These are phyloP conservation scores for Anoplophora glabripennis DNA, from an alignment of 1,140 invertebrate genomes.

Conservation along the genomic window DNA sequence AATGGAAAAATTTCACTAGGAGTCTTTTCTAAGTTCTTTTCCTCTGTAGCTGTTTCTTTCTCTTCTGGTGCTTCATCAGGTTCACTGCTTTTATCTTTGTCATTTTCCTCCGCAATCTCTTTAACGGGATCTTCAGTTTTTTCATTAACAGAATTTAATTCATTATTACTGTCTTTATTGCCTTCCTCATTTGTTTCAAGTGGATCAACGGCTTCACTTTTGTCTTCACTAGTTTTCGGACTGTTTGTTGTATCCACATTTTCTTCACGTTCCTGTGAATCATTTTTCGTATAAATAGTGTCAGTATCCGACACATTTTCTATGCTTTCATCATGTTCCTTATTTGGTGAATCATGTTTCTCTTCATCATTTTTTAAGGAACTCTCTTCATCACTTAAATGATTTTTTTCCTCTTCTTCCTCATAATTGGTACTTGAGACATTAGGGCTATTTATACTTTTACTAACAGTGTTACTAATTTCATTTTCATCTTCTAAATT, in stretches of 20 bases:
- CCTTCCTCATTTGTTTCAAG: neutral
- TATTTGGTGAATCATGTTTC: neutral
- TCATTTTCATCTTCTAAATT: no score
- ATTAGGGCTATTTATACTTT: no score
- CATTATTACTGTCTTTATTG: neutral
- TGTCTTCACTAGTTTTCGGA: neutral
- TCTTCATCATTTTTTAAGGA: no score
- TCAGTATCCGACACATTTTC: no score
- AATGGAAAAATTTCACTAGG: neutral
- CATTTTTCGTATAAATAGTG: neutral
- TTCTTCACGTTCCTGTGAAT: neutral
- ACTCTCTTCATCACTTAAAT: constrained; percentile 1
- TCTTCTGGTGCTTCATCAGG: neutral
- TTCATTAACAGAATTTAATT: neutral
- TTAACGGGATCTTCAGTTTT: neutral
- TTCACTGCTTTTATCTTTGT: neutral
- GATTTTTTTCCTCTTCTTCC: constrained; percentile 1
- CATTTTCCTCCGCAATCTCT: neutral
- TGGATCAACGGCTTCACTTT: neutral
- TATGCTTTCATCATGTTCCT: neutral
- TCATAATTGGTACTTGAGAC: neutral
- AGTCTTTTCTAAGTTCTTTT: constrained; percentile 7
- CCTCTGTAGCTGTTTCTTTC: neutral
- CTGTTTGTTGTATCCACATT: neutral
- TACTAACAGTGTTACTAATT: no score